Conservation (phyloP, 2,888 invertebrate genomes). For the Leucophora obtusa region DNA sequence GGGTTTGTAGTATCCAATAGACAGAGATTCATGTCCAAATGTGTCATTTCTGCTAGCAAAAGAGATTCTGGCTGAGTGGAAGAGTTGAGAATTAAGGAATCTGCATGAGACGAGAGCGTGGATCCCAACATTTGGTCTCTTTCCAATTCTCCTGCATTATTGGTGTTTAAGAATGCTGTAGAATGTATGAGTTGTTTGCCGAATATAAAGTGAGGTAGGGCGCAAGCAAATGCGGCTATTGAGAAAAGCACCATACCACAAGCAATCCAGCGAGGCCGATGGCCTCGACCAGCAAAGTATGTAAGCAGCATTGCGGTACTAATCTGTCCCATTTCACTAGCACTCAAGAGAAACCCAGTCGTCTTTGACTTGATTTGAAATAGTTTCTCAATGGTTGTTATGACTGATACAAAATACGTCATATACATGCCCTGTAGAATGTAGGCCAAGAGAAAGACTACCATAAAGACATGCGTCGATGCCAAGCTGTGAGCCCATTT, state of each 20-base stretch:
- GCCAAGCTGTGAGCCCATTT: slow-evolving; percentile 88
- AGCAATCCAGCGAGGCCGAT: slow-evolving; percentile 95
- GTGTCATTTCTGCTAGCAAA: neutral
- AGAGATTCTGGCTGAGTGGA: slow-evolving; percentile 6
- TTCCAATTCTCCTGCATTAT: neutral
- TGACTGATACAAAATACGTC: slow-evolving; percentile 95
- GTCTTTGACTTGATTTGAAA: slow-evolving; percentile 95
- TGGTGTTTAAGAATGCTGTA: slow-evolving; percentile 41
- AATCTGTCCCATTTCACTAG: slow-evolving; percentile 95
- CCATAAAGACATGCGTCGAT: slow-evolving; percentile 92
- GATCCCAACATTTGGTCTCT: neutral
- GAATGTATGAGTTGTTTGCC: slow-evolving; percentile 84
- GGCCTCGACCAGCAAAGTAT: slow-evolving; percentile 94
- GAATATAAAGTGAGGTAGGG: slow-evolving; percentile 91
- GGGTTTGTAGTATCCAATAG: slow-evolving; percentile 67
- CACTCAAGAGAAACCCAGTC: slow-evolving; percentile 92
- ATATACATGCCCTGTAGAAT: slow-evolving; percentile 94
- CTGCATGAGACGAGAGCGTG: neutral
- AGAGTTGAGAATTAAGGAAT: slow-evolving; percentile 7
- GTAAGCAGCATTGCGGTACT: slow-evolving; percentile 92
- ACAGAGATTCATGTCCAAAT: slow-evolving; percentile 72
- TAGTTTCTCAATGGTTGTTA: slow-evolving; percentile 94
- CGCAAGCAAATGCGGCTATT: slow-evolving; percentile 90
- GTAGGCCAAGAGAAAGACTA: slow-evolving; percentile 92
- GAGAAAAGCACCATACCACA: slow-evolving; percentile 94